These are phyloP conservation scores for Acrobasis suavella DNA, from an alignment of 2,888 invertebrate genomes.

Conservation along the genomic window DNA sequence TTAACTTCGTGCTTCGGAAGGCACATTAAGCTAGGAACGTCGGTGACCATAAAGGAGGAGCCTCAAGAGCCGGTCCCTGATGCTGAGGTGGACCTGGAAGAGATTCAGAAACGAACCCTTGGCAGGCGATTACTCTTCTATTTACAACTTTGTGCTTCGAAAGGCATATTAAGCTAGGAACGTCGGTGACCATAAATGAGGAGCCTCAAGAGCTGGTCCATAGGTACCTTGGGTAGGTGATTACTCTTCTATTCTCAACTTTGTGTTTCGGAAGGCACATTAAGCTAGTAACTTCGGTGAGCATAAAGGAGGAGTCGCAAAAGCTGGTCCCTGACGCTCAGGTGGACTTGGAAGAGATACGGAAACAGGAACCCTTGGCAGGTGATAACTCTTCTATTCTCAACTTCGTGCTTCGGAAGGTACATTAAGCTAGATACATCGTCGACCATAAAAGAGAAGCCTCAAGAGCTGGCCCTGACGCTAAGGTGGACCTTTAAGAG, in stretches of 20 bases:
- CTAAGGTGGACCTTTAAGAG: slow-evolving; percentile 43
- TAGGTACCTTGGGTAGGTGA: too few species aligned
- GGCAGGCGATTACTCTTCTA: slow-evolving; percentile 30
- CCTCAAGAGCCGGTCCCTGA: slow-evolving; percentile 31
- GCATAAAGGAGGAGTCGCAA: too few species aligned
- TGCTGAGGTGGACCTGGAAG: slow-evolving; percentile 41
- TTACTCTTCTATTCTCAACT: too few species aligned
- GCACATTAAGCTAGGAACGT: slow-evolving; percentile 28
- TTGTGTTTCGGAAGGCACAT: too few species aligned
- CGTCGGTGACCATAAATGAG: slow-evolving; percentile 36
- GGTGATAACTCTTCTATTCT: slow-evolving; percentile 30
- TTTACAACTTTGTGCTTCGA: too few species aligned
- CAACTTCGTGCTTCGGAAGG: too few species aligned
- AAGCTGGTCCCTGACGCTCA: slow-evolving; percentile 34
- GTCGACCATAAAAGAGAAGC: slow-evolving; percentile 42
- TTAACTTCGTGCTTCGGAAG: too few species aligned
- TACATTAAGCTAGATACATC: slow-evolving; percentile 27
- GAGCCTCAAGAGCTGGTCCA: slow-evolving; percentile 42
- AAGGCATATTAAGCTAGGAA: slow-evolving; percentile 29
- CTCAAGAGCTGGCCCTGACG: slow-evolving; percentile 24
- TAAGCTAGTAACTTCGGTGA: too few species aligned
- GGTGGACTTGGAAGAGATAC: slow-evolving; percentile 41
- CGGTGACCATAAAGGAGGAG: slow-evolving; percentile 41
- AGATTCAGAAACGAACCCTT: slow-evolving; percentile 42
- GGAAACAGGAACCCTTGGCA: slow-evolving; percentile 40